These are phyloP conservation scores for Siphonodentalium dalli DNA, from an alignment of 2,888 invertebrate species.

Conservation along the genomic window DNA sequence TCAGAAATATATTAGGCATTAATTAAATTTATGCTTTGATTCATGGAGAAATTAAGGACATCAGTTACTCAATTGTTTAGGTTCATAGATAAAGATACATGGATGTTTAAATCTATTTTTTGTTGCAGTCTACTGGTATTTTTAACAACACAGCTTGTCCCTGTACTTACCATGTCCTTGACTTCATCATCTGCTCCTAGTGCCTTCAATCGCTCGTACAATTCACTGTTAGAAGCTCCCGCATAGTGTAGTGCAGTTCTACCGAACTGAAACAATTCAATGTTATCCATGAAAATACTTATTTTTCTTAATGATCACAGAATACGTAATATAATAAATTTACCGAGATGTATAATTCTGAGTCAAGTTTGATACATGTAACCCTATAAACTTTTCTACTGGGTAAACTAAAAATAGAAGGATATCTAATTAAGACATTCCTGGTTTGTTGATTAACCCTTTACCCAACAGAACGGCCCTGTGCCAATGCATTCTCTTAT, in stretches of 20 bases:
- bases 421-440: no score
- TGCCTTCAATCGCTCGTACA: slow-evolving; percentile 37
- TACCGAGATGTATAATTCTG: no score
- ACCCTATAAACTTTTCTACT: no score
- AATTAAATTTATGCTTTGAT: no score
- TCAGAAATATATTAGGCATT: no score
- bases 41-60: no score
- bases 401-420: no score
- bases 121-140: background rate
- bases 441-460: no score
- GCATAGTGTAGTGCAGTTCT: slow-evolving; percentile 50
- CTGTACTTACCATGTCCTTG: slow-evolving; percentile 36
- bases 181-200: slow-evolving; percentile 41
- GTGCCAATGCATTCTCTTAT: no score
- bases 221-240: slow-evolving; percentile 36
- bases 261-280: slow-evolving; percentile 35
- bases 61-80: background rate
- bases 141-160: background rate
- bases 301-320: background rate
- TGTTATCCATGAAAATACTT: background rate
- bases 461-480: no score
- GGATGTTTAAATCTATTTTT: background rate
- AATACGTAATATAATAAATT: no score
- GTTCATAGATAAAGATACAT: background rate
- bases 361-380: no score